These are phyloP conservation scores for Chaetodon auriga DNA, from an alignment of 2,113 vertebrate genomes.

Conservation along the genomic window DNA sequence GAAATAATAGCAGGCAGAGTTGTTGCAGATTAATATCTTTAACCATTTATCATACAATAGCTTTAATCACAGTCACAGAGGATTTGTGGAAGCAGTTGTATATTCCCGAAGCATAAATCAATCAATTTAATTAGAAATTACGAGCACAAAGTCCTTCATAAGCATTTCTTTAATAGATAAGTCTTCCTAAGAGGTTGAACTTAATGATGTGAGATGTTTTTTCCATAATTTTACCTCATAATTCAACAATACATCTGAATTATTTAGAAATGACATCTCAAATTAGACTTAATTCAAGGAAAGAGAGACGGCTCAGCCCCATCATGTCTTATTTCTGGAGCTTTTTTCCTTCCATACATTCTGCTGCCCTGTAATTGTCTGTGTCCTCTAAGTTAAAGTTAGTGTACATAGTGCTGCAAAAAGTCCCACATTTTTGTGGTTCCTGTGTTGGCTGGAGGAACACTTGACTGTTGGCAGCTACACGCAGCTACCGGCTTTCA, in stretches of 20 bases:
- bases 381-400: background rate
- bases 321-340: background rate
- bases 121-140: background rate
- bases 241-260: background rate
- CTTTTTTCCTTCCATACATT: constrained; percentile 5
- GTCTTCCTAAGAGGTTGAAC: background rate
- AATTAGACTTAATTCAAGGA: background rate
- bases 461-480: constrained; percentile 20
- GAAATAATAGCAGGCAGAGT: background rate
- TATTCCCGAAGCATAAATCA: background rate
- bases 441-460: constrained; percentile 5
- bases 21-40: background rate
- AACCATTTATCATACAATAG: background rate
- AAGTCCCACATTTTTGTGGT: constrained; percentile 46
- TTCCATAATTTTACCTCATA: background rate
- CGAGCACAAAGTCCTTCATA: background rate
- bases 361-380: constrained; percentile 49
- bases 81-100: background rate
- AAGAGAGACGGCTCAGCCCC: background rate
- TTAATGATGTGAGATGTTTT: background rate
- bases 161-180: background rate
- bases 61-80: background rate
- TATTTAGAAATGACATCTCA: background rate
- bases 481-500: background rate
- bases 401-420: background rate